Base-by-base conservation (phyloP, 2,113 vertebrate species). In the Aptenodytes forsteri region DNA sequence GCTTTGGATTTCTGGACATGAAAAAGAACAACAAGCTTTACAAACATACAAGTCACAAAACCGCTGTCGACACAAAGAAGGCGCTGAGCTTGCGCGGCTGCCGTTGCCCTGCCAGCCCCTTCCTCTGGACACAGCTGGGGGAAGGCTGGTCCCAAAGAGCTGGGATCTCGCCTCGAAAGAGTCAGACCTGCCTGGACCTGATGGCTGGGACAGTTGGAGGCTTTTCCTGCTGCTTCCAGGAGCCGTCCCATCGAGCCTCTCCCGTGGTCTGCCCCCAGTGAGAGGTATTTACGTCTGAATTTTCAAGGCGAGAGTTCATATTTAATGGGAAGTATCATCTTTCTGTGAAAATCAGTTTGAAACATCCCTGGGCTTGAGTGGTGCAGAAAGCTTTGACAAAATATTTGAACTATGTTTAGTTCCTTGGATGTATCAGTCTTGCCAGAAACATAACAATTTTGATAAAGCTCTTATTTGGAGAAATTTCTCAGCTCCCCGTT, bases 221-320 rank as follows among this genome's bases (percentile, higher is more conserved):
- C 4, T 88, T 83, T 72, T 73, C 11, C 52, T 77, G 62, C 71
- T 79, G 65, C 49, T 91, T 55, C 83, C 85, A 54, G 17, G n/a
- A 55, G 32, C 36, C 7, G 10, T 65, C 73, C 47, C 34, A 21
- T 72, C 5, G 0, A 16, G 54, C 20, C 14, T 54, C 22, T 34
- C 27, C 65, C 7, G 2, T 13, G 23, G 16, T n/a, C 76, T 1
- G 0, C 9, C 5, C 18, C 27, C 65, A 44, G 17, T 2, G 1
- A 40, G 78, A 67, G 36, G 20, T 58, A 38, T 30, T 88, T 36
- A 29, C 4, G 16, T 14, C 59, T 49, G 66, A 49, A 25, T 75
- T 88, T 83, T 87, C 89, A 84, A 67, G 71, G 34, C 0, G 0
- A 50, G 23, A 22, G 40, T 38, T 89, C 42, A 9, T 75, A 15